phyloP scores from a whole-genome alignment of 2,888 invertebrate species.

The Drosophila merina region DNA sequence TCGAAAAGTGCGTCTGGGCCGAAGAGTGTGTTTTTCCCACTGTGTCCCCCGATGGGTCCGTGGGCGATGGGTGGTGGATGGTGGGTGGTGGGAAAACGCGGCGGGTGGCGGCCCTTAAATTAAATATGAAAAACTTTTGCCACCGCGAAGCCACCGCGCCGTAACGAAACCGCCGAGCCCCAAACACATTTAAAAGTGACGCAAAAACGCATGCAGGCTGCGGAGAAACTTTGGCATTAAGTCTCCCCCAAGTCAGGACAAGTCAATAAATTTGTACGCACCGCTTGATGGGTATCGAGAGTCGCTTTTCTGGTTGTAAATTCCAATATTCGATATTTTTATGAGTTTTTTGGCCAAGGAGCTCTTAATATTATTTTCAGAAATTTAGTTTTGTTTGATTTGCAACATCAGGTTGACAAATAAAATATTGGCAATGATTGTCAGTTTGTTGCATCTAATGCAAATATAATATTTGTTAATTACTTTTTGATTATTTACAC shows the following conservation, averaged over 20 bases:
- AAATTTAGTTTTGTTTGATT: not conserved
- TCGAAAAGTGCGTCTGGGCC: slow-evolving; percentile 54
- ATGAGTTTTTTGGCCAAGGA: not conserved
- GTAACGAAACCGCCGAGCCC: slow-evolving; percentile 44
- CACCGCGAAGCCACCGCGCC: slow-evolving; percentile 34
- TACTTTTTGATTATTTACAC: not conserved
- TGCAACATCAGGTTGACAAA: not conserved
- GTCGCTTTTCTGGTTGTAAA: slow-evolving; percentile 14
- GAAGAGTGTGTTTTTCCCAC: slow-evolving; percentile 44
- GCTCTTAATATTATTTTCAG: not conserved
- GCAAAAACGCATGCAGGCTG: slow-evolving; percentile 58
- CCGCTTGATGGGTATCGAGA: slow-evolving; percentile 38
- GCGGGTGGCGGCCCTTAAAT: slow-evolving; percentile 59
- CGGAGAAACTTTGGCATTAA: slow-evolving; percentile 63
- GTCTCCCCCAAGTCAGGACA: slow-evolving; percentile 33
- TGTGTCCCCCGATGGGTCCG: slow-evolving; percentile 21
- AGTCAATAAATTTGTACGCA: slow-evolving; percentile 51
- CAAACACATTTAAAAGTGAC: slow-evolving; percentile 72
- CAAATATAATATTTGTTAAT: not conserved
- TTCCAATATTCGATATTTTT: slow-evolving; percentile 4
- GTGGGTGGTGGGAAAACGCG: slow-evolving; percentile 9
- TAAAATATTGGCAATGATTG: not conserved
- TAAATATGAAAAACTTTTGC: slow-evolving; percentile 79
- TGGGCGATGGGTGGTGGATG: not conserved
- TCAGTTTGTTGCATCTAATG: not conserved